These are phyloP conservation scores for Limnephilus rhombicus DNA, from an alignment of 2,888 invertebrate genomes.

Conservation along the genomic window DNA sequence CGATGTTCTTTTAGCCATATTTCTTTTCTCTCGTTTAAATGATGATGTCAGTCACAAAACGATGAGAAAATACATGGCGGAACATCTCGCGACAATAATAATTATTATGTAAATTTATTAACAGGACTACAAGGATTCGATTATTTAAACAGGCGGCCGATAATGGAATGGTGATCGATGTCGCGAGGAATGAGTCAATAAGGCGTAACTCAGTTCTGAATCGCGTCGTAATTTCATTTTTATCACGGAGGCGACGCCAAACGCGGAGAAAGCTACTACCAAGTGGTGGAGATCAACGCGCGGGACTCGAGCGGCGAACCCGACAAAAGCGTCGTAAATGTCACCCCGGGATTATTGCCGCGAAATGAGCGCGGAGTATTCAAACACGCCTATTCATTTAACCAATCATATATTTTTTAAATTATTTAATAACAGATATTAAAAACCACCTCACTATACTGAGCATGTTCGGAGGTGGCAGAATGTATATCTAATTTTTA, in stretches of 20 bases:
- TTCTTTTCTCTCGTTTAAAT: not conserved
- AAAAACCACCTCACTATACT: no score
- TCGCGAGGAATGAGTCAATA: not conserved
- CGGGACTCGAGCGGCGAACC: slow-evolving; percentile 7
- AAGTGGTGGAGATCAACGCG: not conserved
- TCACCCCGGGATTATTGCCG: not conserved
- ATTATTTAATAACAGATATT: not conserved
- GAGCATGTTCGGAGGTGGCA: no score
- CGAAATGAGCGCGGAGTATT: slow-evolving; percentile 15
- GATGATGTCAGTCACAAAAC: slow-evolving; percentile 3
- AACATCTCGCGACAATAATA: not conserved
- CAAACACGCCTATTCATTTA: not conserved
- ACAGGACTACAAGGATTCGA: not conserved
- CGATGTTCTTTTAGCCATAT: not conserved
- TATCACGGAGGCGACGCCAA: not conserved
- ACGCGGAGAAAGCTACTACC: not conserved
- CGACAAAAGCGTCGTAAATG: slow-evolving; percentile 11
- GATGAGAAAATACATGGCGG: not conserved
- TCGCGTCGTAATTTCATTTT: not conserved
- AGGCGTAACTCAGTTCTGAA: not conserved
- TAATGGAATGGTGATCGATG: not conserved
- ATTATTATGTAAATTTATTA: not conserved
- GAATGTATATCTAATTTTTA: no score
- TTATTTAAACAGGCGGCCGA: not conserved
- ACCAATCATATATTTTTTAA: not conserved